Percentiles rank a stretch among this genome's conserved stretches.
Evolutionary conservation across 2,888 invertebrate genomes (phyloP).

Genomic region (Taphrorychus bicolor): DNA sequence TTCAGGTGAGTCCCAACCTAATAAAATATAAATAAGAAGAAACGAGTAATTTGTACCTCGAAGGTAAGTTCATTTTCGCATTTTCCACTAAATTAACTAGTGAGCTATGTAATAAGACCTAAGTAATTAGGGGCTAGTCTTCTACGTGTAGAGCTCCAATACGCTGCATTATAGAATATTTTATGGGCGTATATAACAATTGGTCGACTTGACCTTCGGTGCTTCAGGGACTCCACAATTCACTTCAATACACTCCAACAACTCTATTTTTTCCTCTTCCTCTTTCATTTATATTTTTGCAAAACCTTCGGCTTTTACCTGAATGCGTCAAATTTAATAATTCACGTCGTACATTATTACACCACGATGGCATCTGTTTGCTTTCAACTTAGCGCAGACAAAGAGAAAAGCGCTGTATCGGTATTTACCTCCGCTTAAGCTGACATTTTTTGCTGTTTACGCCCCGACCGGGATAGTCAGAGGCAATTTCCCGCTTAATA

Average conservation of each 20-base stretch:
- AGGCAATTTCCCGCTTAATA: slow-evolving; percentile 15
- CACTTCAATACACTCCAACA: too few species aligned
- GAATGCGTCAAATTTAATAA: slow-evolving; percentile 37
- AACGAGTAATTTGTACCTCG: not conserved
- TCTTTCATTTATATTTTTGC: slow-evolving; percentile 10
- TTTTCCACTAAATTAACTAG: too few species aligned
- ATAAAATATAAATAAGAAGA: not conserved
- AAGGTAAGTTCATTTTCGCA: too few species aligned
- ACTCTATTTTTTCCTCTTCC: too few species aligned
- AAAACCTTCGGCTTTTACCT: slow-evolving; percentile 21
- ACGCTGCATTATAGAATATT: too few species aligned
- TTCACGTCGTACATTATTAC: slow-evolving; percentile 37
- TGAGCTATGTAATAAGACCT: too few species aligned
- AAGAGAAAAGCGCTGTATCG: slow-evolving; percentile 36
- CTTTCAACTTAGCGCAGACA: slow-evolving; percentile 33
- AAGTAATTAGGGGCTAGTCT: too few species aligned
- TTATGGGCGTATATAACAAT: too few species aligned
- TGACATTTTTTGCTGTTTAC: slow-evolving; percentile 23
- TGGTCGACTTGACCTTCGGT: too few species aligned
- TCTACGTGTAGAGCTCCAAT: too few species aligned
- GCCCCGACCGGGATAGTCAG: not conserved
- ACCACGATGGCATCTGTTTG: slow-evolving; percentile 29
- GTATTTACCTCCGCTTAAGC: slow-evolving; percentile 23
- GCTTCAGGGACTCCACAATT: too few species aligned
- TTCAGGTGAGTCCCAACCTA: slow-evolving; percentile 1